Percentiles rank a stretch among this genome's conserved stretches.
These are phyloP conservation scores for Xestobium rufovillosum DNA, from an alignment of 2,888 invertebrate species.

Conservation along the genomic window DNA sequence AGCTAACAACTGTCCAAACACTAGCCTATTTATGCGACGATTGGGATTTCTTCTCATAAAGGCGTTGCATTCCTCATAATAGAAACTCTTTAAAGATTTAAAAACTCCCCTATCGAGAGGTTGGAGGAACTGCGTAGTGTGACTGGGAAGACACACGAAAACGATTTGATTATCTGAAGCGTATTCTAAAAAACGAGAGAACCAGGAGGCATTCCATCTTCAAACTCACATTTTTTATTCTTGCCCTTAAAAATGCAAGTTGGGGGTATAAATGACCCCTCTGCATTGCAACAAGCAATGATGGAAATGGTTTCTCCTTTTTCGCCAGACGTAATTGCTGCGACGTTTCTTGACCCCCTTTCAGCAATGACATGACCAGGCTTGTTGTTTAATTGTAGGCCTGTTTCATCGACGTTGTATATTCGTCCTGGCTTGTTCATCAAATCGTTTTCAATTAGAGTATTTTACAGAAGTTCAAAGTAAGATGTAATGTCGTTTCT, in stretches of 20 bases:
- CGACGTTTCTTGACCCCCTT: constrained; percentile 24
- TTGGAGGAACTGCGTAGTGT: constrained; percentile 2
- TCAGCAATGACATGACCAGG: constrained; percentile 16
- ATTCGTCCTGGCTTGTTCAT: constrained; percentile 1
- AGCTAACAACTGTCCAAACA: not conserved
- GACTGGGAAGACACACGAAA: constrained; percentile 1
- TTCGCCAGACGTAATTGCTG: constrained; percentile 23
- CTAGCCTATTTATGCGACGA: constrained; percentile 1
- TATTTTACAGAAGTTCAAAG: no score
- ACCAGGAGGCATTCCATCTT: constrained; percentile 13
- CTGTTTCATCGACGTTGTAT: constrained; percentile 1
- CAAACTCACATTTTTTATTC: constrained; percentile 12
- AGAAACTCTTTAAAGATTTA: not conserved
- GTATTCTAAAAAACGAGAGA: constrained; percentile 3
- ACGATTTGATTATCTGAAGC: constrained; percentile 2
- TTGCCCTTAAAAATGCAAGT: constrained; percentile 26
- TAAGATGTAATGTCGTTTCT: no score
- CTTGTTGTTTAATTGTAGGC: constrained; percentile 2
- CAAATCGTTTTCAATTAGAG: no score
- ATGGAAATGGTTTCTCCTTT: constrained; percentile 29
- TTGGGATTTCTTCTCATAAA: constrained; percentile 1
- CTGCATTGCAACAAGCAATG: constrained; percentile 32
- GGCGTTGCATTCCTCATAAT: constrained; percentile 3
- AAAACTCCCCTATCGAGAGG: constrained; percentile 1
- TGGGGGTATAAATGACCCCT: constrained; percentile 29